A percentile compares a stretch with the other conserved stretches of the same genome.
These are phyloP conservation scores for Rhodeus uyekii DNA, from an alignment of 2,797 vertebrate genomes.

Conservation along the genomic window DNA sequence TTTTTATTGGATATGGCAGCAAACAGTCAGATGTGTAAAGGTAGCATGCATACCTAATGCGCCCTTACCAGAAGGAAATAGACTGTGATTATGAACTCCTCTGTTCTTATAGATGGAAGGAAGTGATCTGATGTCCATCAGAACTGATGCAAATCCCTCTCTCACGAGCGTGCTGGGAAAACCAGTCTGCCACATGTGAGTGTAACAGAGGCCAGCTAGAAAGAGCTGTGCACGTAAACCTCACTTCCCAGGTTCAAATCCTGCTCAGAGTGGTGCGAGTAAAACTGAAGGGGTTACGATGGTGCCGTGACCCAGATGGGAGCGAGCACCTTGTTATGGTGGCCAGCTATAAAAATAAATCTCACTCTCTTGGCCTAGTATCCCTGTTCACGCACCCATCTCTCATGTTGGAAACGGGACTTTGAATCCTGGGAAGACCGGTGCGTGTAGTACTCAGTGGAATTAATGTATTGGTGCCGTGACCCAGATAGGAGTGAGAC, in stretches of 20 bases:
- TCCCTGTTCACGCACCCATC: no score
- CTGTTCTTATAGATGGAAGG: constrained; percentile 14
- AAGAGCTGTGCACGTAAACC: not conserved
- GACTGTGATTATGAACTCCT: constrained; percentile 4
- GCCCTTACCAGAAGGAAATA: constrained; percentile 1
- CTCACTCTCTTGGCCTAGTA: no score
- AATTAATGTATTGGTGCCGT: not conserved
- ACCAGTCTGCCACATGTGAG: not conserved
- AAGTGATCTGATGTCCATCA: constrained; percentile 4
- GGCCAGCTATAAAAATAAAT: no score
- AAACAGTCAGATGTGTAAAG: constrained; percentile 29
- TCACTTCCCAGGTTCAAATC: not conserved
- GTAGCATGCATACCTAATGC: not conserved
- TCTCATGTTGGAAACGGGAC: no score
- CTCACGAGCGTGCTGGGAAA: not conserved
- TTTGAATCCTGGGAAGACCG: no score
- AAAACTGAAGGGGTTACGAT: not conserved
- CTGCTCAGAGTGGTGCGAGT: not conserved
- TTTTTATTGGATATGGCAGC: constrained; percentile 37
- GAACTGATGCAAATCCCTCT: constrained; percentile 13
- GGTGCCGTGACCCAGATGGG: not conserved
- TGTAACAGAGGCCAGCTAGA: not conserved
- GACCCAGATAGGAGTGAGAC: not conserved
- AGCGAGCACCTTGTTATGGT: no score
- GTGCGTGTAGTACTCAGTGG: no score